Evolutionary conservation across 2,113 vertebrate species (phyloP).

Genomic region (Odocoileus virginianus): DNA sequence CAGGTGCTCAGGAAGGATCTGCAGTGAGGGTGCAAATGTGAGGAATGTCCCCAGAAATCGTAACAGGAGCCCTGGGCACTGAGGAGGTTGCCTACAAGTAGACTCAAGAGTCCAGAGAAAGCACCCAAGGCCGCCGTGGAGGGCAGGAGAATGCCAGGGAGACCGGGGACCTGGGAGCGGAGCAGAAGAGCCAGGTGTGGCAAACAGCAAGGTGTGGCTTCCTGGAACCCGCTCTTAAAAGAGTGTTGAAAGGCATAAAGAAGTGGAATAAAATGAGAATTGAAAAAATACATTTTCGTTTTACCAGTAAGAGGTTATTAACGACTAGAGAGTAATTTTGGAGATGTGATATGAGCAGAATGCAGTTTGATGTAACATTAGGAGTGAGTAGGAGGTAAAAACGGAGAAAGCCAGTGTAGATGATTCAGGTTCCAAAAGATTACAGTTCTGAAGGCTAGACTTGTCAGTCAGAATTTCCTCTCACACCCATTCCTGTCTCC

Average conservation of each 20-base stretch:
- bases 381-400: neutral
- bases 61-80: neutral
- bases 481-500: no score
- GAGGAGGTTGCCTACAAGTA: neutral
- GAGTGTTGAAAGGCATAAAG: neutral
- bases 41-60: neutral
- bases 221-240: neutral
- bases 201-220: neutral
- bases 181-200: rapidly evolving
- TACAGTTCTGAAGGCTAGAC: neutral
- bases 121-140: neutral
- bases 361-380: neutral
- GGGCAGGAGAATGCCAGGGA: no score
- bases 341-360: neutral
- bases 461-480: neutral
- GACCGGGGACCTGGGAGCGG: neutral
- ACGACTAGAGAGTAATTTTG: neutral
- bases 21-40: neutral
- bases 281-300: neutral
- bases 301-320: neutral
- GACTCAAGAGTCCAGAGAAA: neutral
- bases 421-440: neutral
- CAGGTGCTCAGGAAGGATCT: neutral
- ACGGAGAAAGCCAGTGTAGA: neutral
- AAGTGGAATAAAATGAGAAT: neutral